Base-by-base conservation (phyloP, 2,888 invertebrate species). In the Leucania comma region DNA sequence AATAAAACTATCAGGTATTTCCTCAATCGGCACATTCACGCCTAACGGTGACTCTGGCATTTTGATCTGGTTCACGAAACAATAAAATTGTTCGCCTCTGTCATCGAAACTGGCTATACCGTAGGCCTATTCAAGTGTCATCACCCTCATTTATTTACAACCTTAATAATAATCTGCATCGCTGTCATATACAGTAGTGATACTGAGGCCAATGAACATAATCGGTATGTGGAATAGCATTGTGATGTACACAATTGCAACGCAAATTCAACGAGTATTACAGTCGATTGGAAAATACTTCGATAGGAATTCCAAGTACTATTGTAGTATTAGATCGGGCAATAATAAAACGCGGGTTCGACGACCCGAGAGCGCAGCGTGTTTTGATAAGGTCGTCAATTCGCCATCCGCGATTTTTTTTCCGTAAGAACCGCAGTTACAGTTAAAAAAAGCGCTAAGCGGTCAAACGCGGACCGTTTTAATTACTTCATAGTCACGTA, bases 401-500 rank as follows among this genome's bases (percentile, higher is more conserved):
- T 94, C 91, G 87, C 89, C 86, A 91, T 88, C 87, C 87, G 89
- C 85, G 86, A 90, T 87, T 89, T 92, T 92, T 92, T 92, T 89
- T 87, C 12, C 80, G 82, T 81, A 88, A 86, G 88, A 89, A 87
- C 83, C 91, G 89, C 89, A 87, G 91, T 90, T 90, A 95, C 95
- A 89, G 93, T 94, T 93, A 93, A 94, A 92, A n/a, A 90, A 90
- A 90, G 88, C 87, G 89, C 88, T 88, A 86, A 87, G 88, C 89
- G 89, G 90, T 88, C 89, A 90, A 89, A 86, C 85, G 84, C 87
- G 89, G 84, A 93, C 95, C 95, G 95, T 95, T 95, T 95, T 95
- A 95, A 95, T 95, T 94, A 93, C 93, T 93, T 93, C 91, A 92
- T 91, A 92, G 94, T 92, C 92, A 91, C 91, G 92, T 90, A 89